Percentiles rank a stretch among this genome's conserved stretches.
phyloP scores from a whole-genome alignment of 2,113 vertebrate species.

The Dasyornis broadbenti region DNA sequence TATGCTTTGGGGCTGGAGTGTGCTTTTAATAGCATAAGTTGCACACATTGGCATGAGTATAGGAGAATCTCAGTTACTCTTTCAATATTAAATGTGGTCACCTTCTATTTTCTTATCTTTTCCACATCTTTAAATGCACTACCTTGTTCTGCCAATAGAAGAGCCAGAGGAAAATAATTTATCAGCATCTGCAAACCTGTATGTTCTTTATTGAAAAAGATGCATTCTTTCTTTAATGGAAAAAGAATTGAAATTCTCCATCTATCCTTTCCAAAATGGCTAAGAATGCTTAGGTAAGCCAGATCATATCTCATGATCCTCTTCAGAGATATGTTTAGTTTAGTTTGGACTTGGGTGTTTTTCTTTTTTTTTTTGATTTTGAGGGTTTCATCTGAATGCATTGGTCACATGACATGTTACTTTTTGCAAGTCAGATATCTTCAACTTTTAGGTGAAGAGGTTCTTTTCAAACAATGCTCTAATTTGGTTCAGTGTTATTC shows the following conservation, averaged over 20 bases:
- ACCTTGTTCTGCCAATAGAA: not conserved
- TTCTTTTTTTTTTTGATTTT: not conserved
- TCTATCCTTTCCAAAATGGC: not conserved
- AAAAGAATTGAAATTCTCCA: not conserved
- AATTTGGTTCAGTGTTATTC: not conserved
- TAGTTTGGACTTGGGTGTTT: not conserved
- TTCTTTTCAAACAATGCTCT: not conserved
- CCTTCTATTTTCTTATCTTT: not conserved
- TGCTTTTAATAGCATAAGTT: not conserved
- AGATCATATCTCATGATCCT: not conserved
- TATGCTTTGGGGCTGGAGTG: not conserved
- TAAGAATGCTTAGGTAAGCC: not conserved
- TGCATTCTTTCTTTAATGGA: not conserved
- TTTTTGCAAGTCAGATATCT: not conserved
- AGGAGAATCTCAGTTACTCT: not conserved
- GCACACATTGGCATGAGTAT: not conserved
- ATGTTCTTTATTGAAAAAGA: not conserved
- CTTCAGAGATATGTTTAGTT: not conserved
- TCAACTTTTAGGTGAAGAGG: not conserved
- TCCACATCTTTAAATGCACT: not conserved
- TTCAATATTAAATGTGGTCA: not conserved
- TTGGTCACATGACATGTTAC: rapidly evolving
- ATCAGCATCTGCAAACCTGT: not conserved
- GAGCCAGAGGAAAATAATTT: not conserved
- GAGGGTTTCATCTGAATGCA: not conserved